Conservation (phyloP, 2,113 vertebrate species). For the Phylloscopus trochilus region DNA sequence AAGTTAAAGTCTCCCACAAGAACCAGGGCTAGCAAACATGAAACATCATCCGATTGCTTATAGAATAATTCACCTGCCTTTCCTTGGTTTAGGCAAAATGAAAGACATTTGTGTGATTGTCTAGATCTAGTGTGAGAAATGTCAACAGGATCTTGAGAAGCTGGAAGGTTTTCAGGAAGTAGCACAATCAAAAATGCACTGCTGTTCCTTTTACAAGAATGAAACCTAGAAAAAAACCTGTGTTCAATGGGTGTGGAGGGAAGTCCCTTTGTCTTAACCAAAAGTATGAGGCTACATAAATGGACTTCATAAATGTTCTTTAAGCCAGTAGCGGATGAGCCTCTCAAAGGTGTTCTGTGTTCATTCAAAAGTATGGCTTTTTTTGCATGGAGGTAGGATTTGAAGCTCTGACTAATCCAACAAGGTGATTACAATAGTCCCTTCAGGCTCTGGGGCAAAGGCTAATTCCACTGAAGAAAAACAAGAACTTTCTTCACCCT, state of each 20-base stretch:
- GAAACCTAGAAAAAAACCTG: background rate
- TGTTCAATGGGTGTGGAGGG: background rate
- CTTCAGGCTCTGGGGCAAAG: background rate
- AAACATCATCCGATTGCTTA: background rate
- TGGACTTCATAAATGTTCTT: background rate
- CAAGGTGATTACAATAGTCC: background rate
- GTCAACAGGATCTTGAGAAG: background rate
- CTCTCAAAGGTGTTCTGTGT: background rate
- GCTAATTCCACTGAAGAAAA: background rate
- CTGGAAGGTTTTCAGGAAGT: background rate
- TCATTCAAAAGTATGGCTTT: background rate
- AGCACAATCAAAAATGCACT: background rate
- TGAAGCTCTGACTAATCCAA: background rate
- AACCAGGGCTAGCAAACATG: rapidly evolving
- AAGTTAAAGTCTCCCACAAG: background rate
- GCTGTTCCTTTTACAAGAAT: background rate
- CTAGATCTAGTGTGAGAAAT: background rate
- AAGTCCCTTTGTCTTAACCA: background rate
- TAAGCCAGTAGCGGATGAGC: background rate
- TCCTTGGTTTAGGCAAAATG: background rate
- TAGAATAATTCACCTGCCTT: background rate
- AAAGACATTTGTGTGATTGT: background rate
- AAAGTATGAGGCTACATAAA: background rate
- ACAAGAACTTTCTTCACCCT: background rate
- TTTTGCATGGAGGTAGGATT: background rate